Evolutionary conservation across 2,113 vertebrate species (phyloP).

Genomic region (Myodes glareolus): DNA sequence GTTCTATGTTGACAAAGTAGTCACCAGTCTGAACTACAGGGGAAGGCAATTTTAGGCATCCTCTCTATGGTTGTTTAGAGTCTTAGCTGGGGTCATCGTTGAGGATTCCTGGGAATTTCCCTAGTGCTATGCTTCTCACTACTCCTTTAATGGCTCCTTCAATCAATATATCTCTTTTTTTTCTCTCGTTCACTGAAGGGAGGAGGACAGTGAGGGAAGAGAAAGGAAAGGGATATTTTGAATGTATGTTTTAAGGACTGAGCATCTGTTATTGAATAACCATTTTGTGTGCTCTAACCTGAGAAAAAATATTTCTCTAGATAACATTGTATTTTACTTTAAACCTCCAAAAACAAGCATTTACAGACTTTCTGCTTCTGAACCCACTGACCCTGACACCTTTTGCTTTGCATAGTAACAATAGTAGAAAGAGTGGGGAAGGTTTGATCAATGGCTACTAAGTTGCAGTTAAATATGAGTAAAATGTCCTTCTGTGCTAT

Average conservation of each 20-base stretch:
- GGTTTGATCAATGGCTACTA: not conserved
- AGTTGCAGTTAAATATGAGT: not conserved
- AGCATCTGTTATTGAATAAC: not conserved
- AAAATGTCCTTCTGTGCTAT: not conserved
- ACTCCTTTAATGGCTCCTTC: no score
- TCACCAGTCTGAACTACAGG: no score
- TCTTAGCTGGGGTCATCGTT: no score
- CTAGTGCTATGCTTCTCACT: no score
- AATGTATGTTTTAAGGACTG: not conserved
- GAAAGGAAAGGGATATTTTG: no score
- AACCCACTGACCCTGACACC: rapidly evolving
- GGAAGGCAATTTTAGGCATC: no score
- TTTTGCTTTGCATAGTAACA: not conserved
- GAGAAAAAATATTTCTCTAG: not conserved
- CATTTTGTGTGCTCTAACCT: not conserved
- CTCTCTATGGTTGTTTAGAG: no score
- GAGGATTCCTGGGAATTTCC: no score
- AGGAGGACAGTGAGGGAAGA: no score
- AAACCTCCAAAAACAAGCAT: not conserved
- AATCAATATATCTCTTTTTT: no score
- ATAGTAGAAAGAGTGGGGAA: not conserved
- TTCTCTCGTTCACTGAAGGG: no score
- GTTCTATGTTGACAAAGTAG: no score
- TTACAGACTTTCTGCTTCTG: not conserved
- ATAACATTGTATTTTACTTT: not conserved